Conservation (phyloP, 2,888 invertebrate genomes). For the Catocala fraxini region DNA sequence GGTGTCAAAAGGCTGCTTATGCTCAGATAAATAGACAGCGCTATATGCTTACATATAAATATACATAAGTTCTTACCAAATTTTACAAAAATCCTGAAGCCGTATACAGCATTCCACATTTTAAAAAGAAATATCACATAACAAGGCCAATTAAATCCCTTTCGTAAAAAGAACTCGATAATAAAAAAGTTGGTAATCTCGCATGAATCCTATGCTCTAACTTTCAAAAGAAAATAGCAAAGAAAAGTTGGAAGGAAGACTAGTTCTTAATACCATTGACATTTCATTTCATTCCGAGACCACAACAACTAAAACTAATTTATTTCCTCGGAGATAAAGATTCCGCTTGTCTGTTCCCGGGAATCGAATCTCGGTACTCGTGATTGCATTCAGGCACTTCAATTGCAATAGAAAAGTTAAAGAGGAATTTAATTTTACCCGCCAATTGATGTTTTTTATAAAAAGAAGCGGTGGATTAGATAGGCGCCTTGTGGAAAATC, state of each 20-base stretch:
- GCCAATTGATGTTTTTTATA: constrained; percentile 38
- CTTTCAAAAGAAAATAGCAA: constrained; percentile 19
- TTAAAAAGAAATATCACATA: too few species aligned
- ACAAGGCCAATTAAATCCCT: too few species aligned
- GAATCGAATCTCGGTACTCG: constrained; percentile 50
- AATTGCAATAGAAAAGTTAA: constrained; percentile 38
- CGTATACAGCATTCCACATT: too few species aligned
- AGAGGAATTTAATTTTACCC: constrained; percentile 49
- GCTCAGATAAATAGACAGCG: too few species aligned
- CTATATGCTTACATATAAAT: too few species aligned
- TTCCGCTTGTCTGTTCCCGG: constrained; percentile 41
- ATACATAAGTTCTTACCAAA: too few species aligned
- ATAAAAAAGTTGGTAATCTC: constrained; percentile 25
- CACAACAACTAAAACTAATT: constrained; percentile 52
- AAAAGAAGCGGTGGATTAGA: constrained; percentile 19
- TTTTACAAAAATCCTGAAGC: too few species aligned
- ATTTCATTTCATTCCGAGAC: constrained; percentile 42
- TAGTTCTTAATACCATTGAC: constrained; percentile 49
- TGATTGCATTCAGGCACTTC: constrained; percentile 50
- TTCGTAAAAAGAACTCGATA: neutral
- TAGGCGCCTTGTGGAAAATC: constrained; percentile 14
- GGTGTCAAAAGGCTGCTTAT: too few species aligned
- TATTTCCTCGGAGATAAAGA: constrained; percentile 48
- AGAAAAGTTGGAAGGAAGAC: constrained; percentile 20
- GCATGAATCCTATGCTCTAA: constrained; percentile 9